phyloP scores from a whole-genome alignment of 2,888 invertebrate species.

The Papilio elwesi region DNA sequence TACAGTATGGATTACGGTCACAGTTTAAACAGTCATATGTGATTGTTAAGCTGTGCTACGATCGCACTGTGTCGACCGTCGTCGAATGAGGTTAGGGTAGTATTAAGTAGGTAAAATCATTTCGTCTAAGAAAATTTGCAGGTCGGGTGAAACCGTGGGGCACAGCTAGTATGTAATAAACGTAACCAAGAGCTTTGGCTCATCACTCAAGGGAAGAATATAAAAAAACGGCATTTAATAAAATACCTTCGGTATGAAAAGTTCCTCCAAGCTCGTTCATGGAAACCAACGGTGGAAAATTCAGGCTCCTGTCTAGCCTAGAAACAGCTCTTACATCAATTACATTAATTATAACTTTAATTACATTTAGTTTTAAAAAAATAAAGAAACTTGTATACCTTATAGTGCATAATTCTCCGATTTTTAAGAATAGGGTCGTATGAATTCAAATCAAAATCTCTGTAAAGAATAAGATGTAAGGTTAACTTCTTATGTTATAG shows the following conservation, averaged over 20 bases:
- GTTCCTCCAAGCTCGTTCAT: conserved; percentile 53
- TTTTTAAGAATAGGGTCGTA: conserved; percentile 61
- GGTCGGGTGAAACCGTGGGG: too few species aligned
- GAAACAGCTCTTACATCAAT: background rate
- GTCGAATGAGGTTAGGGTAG: too few species aligned
- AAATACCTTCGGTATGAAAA: conserved; percentile 25
- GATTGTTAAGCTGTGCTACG: too few species aligned
- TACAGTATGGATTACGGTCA: too few species aligned
- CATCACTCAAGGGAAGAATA: too few species aligned
- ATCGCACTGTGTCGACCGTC: too few species aligned
- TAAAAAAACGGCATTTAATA: background rate
- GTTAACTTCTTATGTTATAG: background rate
- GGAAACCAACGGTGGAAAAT: conserved; percentile 49
- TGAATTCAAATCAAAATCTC: conserved; percentile 60
- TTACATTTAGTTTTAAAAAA: conserved; percentile 14
- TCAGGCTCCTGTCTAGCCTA: conserved; percentile 11
- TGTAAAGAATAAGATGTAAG: conserved; percentile 47
- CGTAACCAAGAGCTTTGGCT: too few species aligned
- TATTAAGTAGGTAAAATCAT: too few species aligned
- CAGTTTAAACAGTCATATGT: too few species aligned
- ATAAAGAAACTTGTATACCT: conserved; percentile 16
- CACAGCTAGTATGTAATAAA: too few species aligned
- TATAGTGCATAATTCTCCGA: conserved; percentile 40
- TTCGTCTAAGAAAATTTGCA: too few species aligned
- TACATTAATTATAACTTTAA: background rate